A percentile compares a stretch with the other conserved stretches of the same genome.
Conservation (phyloP, 2,113 vertebrate species). For the Charina bottae region DNA sequence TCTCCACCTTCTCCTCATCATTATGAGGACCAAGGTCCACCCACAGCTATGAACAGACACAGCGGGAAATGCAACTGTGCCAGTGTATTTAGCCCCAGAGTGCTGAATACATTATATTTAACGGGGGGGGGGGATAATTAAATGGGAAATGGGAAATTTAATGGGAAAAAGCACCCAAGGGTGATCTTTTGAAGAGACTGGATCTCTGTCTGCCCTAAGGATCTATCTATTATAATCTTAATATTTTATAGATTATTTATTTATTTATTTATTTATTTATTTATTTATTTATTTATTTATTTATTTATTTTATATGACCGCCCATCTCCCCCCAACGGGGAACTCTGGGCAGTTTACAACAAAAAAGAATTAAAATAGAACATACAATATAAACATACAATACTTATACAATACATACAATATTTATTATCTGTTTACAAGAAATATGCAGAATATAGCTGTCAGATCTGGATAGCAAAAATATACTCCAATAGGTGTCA, state of each 20-base stretch:
- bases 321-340: too few relatives aligned
- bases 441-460: neutral
- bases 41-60: too few relatives aligned
- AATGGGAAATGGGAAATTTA: neutral
- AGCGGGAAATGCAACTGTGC: neutral
- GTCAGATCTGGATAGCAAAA: neutral
- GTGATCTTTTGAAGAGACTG: neutral
- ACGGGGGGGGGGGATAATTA: neutral
- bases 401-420: too few relatives aligned
- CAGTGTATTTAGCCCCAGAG: neutral
- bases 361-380: too few relatives aligned
- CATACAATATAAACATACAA: too few relatives aligned
- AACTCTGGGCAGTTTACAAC: too few relatives aligned
- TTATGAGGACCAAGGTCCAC: neutral
- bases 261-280: too few relatives aligned
- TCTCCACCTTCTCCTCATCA: neutral
- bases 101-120: neutral
- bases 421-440: neutral
- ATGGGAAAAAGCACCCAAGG: neutral
- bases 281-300: too few relatives aligned
- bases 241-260: too few relatives aligned
- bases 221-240: too few relatives aligned
- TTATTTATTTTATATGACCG: too few relatives aligned
- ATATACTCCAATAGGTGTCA: neutral
- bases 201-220: too few relatives aligned